Evolutionary conservation across 2,797 vertebrate genomes (phyloP).

Genomic region (Danio kyathit): DNA sequence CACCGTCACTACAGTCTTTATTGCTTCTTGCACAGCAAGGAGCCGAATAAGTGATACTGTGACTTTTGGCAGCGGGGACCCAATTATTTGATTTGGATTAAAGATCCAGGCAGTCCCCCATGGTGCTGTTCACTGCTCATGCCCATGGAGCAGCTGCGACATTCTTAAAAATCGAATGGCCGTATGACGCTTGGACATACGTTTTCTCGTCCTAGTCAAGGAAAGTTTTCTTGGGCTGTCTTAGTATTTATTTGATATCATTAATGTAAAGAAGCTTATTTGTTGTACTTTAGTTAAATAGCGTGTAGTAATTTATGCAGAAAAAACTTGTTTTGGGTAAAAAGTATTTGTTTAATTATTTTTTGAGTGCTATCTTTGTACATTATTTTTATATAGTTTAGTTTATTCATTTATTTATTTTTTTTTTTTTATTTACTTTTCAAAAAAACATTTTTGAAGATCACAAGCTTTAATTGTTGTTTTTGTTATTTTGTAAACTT

Average conservation of each 20-base stretch:
- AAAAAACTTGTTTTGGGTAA: too few species aligned
- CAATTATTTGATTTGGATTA: slow-evolving; percentile 74
- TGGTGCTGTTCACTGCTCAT: slow-evolving; percentile 58
- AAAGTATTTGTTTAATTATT: too few species aligned
- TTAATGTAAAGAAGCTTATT: background rate
- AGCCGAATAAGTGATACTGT: slow-evolving; percentile 68
- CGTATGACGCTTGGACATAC: background rate
- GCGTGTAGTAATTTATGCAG: background rate
- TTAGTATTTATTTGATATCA: background rate
- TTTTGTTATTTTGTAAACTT: too few species aligned
- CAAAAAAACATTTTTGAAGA: too few species aligned
- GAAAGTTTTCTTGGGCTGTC: background rate
- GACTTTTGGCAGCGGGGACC: slow-evolving; percentile 58
- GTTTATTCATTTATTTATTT: too few species aligned
- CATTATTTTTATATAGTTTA: too few species aligned
- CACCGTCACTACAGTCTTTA: background rate
- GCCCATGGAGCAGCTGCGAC: slow-evolving; percentile 32
- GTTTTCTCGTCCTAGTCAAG: background rate
- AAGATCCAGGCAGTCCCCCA: slow-evolving; percentile 59
- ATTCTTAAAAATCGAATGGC: slow-evolving; percentile 61
- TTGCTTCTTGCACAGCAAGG: slow-evolving; percentile 62
- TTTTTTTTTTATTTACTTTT: too few species aligned
- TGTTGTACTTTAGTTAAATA: background rate
- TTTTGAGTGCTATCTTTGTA: too few species aligned
- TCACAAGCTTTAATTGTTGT: background rate